Evolutionary conservation across 2,113 vertebrate species (phyloP).

Genomic region (Pantherophis guttatus): DNA sequence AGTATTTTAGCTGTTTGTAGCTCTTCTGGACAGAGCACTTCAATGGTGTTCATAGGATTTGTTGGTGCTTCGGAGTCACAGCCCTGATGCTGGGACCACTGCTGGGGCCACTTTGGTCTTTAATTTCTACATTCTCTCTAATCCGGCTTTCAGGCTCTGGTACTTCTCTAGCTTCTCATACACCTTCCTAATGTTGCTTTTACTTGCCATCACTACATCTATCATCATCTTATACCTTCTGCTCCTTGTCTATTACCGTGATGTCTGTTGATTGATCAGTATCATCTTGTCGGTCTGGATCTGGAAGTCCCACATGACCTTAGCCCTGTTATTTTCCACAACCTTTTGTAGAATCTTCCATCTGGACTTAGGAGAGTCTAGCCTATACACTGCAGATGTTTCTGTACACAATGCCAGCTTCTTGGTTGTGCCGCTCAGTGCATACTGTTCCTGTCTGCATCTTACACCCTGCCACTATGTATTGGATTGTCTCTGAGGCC

Average conservation of each 20-base stretch:
- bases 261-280: not conserved
- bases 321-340: not conserved
- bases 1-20: not conserved
- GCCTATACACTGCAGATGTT: not conserved
- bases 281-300: not conserved
- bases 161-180: not conserved
- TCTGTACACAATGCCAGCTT: not conserved
- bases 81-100: not conserved
- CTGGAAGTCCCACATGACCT: not conserved
- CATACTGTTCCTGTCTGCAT: not conserved
- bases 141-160: not conserved
- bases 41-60: not conserved
- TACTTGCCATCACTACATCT: not conserved
- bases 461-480: not conserved
- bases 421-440: not conserved
- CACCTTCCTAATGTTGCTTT: not conserved
- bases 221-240: not conserved
- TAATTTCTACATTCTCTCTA: not conserved
- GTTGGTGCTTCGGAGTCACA: not conserved
- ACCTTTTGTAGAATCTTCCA: not conserved
- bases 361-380: not conserved
- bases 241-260: not conserved
- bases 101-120: not conserved
- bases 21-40: not conserved
- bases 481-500: not conserved